Conservation (phyloP, 2,888 invertebrate species). For the Selenia dentaria region DNA sequence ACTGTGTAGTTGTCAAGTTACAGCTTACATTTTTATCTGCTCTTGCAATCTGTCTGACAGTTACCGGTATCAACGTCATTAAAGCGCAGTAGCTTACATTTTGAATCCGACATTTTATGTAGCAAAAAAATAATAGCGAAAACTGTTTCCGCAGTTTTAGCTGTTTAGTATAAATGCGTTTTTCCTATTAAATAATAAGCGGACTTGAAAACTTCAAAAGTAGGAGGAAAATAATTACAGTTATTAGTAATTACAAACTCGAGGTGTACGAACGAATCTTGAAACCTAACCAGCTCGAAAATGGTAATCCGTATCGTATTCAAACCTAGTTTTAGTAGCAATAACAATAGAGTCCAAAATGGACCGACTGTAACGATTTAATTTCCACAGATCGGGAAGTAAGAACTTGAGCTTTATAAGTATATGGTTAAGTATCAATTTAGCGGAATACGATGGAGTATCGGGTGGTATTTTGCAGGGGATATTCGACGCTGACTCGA, state of each 20-base stretch:
- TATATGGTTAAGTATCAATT: slow-evolving; percentile 53
- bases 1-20: slow-evolving; percentile 20
- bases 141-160: slow-evolving; percentile 11
- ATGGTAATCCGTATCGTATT: slow-evolving; percentile 42
- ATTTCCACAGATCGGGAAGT: slow-evolving; percentile 44
- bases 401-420: slow-evolving; percentile 51
- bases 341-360: slow-evolving; percentile 50
- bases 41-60: slow-evolving; percentile 24
- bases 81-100: slow-evolving; percentile 24
- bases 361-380: slow-evolving; percentile 40
- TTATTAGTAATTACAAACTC: slow-evolving; percentile 68
- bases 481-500: slow-evolving; percentile 53
- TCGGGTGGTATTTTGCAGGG: slow-evolving; percentile 31
- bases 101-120: too few relatives aligned
- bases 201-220: slow-evolving; percentile 42
- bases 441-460: slow-evolving; percentile 36
- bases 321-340: slow-evolving; percentile 41
- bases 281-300: slow-evolving; percentile 60
- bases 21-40: slow-evolving; percentile 24
- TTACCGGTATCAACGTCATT: slow-evolving; percentile 21
- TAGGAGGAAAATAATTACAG: slow-evolving; percentile 59
- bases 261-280: slow-evolving; percentile 59
- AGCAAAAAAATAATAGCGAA: slow-evolving; percentile 17
- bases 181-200: slow-evolving; percentile 43
- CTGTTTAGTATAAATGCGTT: slow-evolving; percentile 27